Conservation (phyloP, 1,140 invertebrate genomes). For the Asobara japonica region DNA sequence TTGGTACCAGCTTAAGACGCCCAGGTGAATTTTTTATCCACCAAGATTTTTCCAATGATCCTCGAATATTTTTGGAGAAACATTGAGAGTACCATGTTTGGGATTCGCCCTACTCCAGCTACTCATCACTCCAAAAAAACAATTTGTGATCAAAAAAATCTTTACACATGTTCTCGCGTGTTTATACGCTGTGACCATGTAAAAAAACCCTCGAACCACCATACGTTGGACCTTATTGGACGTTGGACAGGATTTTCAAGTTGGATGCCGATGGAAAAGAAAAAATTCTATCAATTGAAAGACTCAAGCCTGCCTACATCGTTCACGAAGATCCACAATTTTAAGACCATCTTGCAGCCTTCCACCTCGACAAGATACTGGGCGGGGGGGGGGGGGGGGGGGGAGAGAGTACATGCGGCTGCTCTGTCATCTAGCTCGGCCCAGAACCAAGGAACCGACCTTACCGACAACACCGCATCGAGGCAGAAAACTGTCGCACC, state of each 20-base stretch:
- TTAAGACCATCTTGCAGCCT: neutral
- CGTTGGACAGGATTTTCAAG: slow-evolving; percentile 31
- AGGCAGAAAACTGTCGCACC: too few relatives aligned
- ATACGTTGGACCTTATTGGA: slow-evolving; percentile 41
- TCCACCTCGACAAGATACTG: neutral
- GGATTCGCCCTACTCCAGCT: slow-evolving; percentile 29
- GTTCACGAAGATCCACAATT: neutral
- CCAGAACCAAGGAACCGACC: too few relatives aligned
- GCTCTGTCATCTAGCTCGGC: too few relatives aligned
- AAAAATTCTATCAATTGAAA: slow-evolving; percentile 25
- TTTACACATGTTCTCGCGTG: slow-evolving; percentile 40
- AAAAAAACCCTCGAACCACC: slow-evolving; percentile 35
- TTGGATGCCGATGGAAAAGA: slow-evolving; percentile 13
- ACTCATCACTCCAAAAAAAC: slow-evolving; percentile 32
- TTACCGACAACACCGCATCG: too few relatives aligned
- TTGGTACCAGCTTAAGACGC: slow-evolving; percentile 19
- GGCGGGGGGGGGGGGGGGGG: too few relatives aligned
- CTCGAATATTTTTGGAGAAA: slow-evolving; percentile 30
- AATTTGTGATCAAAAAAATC: slow-evolving; percentile 35
- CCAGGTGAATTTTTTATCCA: slow-evolving; percentile 41
- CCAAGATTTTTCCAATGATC: neutral
- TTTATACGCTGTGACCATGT: slow-evolving; percentile 40
- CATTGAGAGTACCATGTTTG: slow-evolving; percentile 29
- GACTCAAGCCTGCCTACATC: slow-evolving; percentile 32
- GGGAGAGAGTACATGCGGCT: too few relatives aligned